Conservation (phyloP, 1,140 invertebrate genomes). For the Acromyrmex echinatior region DNA sequence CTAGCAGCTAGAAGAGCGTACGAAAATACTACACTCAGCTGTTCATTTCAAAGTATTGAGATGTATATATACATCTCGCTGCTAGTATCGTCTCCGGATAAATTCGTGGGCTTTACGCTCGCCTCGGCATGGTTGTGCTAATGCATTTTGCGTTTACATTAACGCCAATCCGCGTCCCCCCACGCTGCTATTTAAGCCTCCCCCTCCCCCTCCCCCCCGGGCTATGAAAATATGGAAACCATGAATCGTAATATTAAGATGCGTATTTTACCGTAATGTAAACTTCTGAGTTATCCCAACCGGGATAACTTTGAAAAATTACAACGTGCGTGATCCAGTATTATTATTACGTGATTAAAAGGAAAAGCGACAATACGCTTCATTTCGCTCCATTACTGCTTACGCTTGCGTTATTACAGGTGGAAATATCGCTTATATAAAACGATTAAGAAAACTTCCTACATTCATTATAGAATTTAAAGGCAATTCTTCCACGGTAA, state of each 20-base stretch:
- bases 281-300: constrained; percentile 5
- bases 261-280: constrained; percentile 32
- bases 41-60: constrained; percentile 45
- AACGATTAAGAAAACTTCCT: not conserved
- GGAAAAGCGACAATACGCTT: not conserved
- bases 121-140: constrained; percentile 33
- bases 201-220: no score
- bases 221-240: constrained; percentile 53
- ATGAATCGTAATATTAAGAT: constrained; percentile 49
- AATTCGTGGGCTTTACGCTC: constrained; percentile 54
- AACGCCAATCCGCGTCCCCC: constrained; percentile 42
- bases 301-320: constrained; percentile 31
- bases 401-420: not conserved
- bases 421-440: not conserved
- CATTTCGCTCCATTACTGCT: not conserved
- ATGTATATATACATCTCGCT: not conserved
- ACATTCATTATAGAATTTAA: not conserved
- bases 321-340: not conserved
- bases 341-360: constrained; percentile 1
- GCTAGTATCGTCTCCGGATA: constrained; percentile 28
- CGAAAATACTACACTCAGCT: constrained; percentile 28
- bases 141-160: constrained; percentile 63
- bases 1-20: not conserved
- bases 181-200: no score
- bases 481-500: not conserved